Evolutionary conservation across 2,888 invertebrate genomes (phyloP).

Genomic region (Branchellion lobata): DNA sequence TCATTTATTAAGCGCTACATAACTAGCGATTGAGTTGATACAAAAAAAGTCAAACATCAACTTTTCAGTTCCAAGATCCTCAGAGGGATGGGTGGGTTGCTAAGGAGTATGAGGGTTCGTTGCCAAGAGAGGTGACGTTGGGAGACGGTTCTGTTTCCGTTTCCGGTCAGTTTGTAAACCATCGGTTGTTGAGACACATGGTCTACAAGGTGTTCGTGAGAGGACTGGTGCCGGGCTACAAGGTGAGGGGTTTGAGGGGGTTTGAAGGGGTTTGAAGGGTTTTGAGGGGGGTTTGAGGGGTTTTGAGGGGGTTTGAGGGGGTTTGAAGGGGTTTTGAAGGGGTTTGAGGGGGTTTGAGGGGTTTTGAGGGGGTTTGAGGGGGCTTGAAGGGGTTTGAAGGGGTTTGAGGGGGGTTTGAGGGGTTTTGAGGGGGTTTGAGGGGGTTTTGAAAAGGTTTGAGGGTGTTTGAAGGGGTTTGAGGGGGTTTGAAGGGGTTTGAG

Average conservation of each 20-base stretch:
- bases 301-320: too few relatives aligned
- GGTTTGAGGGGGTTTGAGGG: too few relatives aligned
- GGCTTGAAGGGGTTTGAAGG: too few relatives aligned
- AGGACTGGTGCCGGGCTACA: conserved; percentile 83
- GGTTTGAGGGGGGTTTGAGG: too few relatives aligned
- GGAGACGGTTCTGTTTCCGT: conserved; percentile 68
- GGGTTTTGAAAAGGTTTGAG: too few relatives aligned
- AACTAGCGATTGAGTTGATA: background rate
- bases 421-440: too few relatives aligned
- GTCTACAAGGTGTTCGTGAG: conserved; percentile 87
- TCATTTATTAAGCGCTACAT: background rate
- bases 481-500: too few relatives aligned
- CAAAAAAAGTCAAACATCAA: background rate
- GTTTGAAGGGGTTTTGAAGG: too few relatives aligned
- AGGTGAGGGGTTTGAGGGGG: conserved; percentile 68
- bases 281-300: too few relatives aligned
- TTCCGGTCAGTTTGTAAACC: conserved; percentile 79
- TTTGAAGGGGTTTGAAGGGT: too few relatives aligned
- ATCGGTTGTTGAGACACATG: conserved; percentile 77
- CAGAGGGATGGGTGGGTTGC: conserved; percentile 75
- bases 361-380: too few relatives aligned
- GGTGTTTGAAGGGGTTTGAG: too few relatives aligned
- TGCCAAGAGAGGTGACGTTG: conserved; percentile 86
- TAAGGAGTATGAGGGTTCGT: conserved; percentile 77
- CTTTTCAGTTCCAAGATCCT: conserved; percentile 11